Evolutionary conservation across 1,140 invertebrate species (phyloP), one percentile per base, ranked within the genome.

Genomic region (Cotesia chilonis): DNA sequence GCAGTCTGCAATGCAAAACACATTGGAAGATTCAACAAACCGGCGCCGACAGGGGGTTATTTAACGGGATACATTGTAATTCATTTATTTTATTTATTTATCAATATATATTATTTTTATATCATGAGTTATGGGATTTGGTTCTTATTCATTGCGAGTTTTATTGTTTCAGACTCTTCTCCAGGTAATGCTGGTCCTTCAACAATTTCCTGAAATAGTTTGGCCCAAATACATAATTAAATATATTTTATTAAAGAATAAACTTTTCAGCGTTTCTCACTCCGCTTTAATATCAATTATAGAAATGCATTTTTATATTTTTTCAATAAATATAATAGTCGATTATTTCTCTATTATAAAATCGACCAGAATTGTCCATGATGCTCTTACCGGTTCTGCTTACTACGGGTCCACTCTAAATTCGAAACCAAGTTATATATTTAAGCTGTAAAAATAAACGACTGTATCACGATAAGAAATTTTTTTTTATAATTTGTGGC

Each of bases 1-100:
- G 90, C 88, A 91, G 89, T 91, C 90, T 91, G 90, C 90, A 92
- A 92, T 90, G 89, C 82, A 87, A 87, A 87, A 86, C 84, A 85
- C 80, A 86, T 86, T 85, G 84, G 84, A 87, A 87, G 85, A 82
- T 82, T 87, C 83, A 86, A 85, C 79, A 83, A 85, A 85, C 82
- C 83, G 82, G 80, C 83, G 82, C 77, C 55, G 72, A 72, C 61
- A 59, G 78, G 76, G 74, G 75, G 71, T 74, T 74, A 74, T 76
- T 75, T 68, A 70, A 78, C 76, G 70, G 74, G 65, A 75, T 76
- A 70, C 37, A 72, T 63, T 72, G 61, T 73, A 55, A 64, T 71
- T 76, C 55, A 52, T 71, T 71, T 55, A 75, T 71, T 68, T 74
- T 74, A 66, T 68, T 38, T 69, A 57, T 69, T 54, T 51, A 28